Evolutionary conservation across 2,113 vertebrate genomes (phyloP).

Genomic region (Stigmatopora nigra): DNA sequence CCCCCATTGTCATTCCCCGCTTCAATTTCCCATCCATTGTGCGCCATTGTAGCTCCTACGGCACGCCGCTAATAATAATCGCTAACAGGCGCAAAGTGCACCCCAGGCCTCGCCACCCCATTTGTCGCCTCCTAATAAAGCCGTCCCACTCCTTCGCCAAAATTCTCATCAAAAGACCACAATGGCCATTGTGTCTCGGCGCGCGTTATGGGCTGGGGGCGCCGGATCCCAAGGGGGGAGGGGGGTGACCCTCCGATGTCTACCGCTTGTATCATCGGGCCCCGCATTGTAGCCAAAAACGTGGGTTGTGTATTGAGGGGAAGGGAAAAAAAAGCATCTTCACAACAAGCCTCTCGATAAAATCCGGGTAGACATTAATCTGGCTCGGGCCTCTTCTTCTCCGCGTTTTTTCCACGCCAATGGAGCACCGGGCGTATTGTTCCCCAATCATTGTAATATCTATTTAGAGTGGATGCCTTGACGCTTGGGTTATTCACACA

Average conservation of each 20-base stretch:
- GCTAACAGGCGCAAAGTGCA: too few species aligned
- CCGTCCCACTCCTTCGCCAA: neutral
- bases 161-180: neutral
- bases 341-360: conserved; percentile 64
- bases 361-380: conserved; percentile 77
- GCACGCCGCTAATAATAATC: too few species aligned
- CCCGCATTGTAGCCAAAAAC: conserved; percentile 59
- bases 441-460: conserved; percentile 82
- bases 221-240: conserved; percentile 69
- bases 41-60: too few species aligned
- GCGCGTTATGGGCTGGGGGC: conserved; percentile 44
- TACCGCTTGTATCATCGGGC: conserved; percentile 72
- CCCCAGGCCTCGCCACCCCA: neutral
- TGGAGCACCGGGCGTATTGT: conserved; percentile 69
- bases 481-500: conserved; percentile 72
- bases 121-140: neutral
- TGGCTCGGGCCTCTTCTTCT: conserved; percentile 69
- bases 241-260: conserved; percentile 75
- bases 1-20: too few species aligned
- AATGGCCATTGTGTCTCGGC: conserved; percentile 47
- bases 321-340: conserved; percentile 73
- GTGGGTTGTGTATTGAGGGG: conserved; percentile 23
- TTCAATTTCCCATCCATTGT: too few species aligned
- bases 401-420: conserved; percentile 71
- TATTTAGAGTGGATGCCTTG: conserved; percentile 74